Evolutionary conservation across 2,888 invertebrate species (phyloP).

Genomic region (Sinodicranocentrus sp.): DNA sequence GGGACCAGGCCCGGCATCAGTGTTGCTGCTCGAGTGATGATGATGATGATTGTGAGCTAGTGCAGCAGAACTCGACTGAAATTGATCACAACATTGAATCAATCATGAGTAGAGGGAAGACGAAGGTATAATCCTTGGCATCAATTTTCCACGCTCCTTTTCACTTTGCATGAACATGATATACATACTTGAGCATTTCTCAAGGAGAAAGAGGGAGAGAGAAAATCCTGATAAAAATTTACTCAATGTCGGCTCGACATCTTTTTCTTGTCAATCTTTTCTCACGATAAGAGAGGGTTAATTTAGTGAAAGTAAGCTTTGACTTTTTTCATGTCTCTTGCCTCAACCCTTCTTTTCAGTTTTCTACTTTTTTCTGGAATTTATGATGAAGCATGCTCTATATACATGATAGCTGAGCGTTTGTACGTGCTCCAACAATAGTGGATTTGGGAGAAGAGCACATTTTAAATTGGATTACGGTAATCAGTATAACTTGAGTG

Average conservation of each 20-base stretch:
- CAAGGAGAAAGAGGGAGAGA: background rate
- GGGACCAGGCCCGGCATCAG: constrained; percentile 20
- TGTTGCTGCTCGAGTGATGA: constrained; percentile 30
- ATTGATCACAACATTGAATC: constrained; percentile 69
- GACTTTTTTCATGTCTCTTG: constrained; percentile 42
- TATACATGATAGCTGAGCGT: too few species aligned
- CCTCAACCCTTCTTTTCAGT: too few species aligned
- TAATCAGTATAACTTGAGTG: constrained; percentile 23
- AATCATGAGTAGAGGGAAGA: constrained; percentile 43
- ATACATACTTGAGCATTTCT: constrained; percentile 49
- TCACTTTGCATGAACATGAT: constrained; percentile 61
- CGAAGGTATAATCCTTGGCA: constrained; percentile 55
- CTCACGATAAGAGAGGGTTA: constrained; percentile 61
- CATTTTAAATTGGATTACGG: constrained; percentile 64
- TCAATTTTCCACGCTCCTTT: constrained; percentile 67
- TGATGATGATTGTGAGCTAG: constrained; percentile 37
- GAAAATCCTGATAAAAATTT: constrained; percentile 60
- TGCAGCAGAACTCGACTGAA: constrained; percentile 51
- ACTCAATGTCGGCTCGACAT: constrained; percentile 57
- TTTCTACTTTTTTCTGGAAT: too few species aligned
- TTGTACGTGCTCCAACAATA: too few species aligned
- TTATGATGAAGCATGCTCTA: too few species aligned
- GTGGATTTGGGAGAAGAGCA: constrained; percentile 4
- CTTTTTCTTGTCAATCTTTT: constrained; percentile 68
- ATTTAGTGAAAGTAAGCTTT: constrained; percentile 66